Evolutionary conservation across 92 coral and sea anemone genomes (phyloP).

Genomic region (Heliopora coerulea): DNA sequence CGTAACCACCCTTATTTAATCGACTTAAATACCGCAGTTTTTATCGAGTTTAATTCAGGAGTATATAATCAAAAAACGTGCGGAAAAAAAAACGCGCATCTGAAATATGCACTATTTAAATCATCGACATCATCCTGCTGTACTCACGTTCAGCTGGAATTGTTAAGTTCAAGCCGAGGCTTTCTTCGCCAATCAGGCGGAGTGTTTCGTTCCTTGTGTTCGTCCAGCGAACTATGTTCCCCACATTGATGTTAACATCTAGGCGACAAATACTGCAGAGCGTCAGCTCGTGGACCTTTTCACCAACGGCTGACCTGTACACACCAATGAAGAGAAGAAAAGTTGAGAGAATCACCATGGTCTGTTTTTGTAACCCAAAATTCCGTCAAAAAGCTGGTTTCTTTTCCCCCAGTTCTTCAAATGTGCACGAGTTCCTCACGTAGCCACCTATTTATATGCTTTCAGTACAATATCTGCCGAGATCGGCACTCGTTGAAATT

Average conservation of each 20-base stretch:
- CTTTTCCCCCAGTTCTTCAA: background rate
- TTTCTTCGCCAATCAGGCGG: constrained; percentile 2
- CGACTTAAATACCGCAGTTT: too few relatives aligned
- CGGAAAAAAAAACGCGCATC: too few relatives aligned
- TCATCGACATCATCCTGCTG: background rate
- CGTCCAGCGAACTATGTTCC: constrained; percentile 18
- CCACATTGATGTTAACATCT: constrained; percentile 3
- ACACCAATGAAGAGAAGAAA: background rate
- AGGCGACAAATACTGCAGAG: constrained; percentile 1
- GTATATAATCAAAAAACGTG: too few relatives aligned
- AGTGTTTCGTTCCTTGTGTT: constrained; percentile 28
- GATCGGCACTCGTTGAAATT: constrained; percentile 24
- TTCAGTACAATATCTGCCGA: background rate
- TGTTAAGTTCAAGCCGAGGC: background rate
- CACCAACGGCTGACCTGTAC: background rate
- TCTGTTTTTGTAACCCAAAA: background rate
- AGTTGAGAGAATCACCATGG: background rate
- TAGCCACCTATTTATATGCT: constrained; percentile 23
- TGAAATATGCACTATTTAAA: too few relatives aligned
- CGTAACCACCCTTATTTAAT: too few relatives aligned
- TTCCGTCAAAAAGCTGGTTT: background rate
- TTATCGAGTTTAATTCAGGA: too few relatives aligned
- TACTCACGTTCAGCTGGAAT: constrained; percentile 30
- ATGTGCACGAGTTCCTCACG: background rate
- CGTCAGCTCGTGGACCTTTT: background rate